Base-by-base conservation (phyloP, 2,797 vertebrate genomes). In the Etheostoma perlongum region DNA sequence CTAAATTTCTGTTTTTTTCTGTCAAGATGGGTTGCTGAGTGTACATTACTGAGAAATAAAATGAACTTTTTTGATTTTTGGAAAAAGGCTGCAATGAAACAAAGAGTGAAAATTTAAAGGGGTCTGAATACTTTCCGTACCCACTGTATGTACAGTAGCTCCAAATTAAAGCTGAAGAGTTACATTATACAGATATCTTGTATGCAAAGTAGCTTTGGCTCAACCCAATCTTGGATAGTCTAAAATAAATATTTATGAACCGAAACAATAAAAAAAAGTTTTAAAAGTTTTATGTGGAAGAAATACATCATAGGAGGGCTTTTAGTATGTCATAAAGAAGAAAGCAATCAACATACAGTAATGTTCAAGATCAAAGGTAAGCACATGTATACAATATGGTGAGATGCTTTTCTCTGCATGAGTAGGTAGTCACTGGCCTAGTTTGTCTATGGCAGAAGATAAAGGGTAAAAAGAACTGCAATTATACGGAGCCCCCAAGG, bases 391-490 rank as follows among this genome's bases (percentile, higher is more conserved):
- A 30, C 30, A 30, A 6, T 46, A 58, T 48, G 18, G 27, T 36
- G 16, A 74, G 72, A 61, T 46, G 14, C 44, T 48, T 62, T 47
- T 47, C 52, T 51, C 36, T 54, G 15, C 52, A 16, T n/a, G 47
- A 76, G 74, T 71, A 66, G 60, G 72, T 76, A 86, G 79, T 76
- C 79, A 76, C 52, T 78, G 75, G 71, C 77, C 77, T 82, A 33
- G 53, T 83, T 85, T 60, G 58, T 83, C 79, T 66, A 15, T 1
- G 74, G 74, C 66, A 79, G 71, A 30, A 30, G 30, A 30, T 30
- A 4, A 27, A 27, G 27, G 27, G 27, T 27, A 27, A 4, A 30
- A 30, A 30, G 30, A 5, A 30, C 5, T 30, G 30, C 5, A 30
- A 30, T 30, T 30, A 30, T 30, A 30, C 30, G 5, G 30, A 30